Evolutionary conservation across 1,140 invertebrate genomes (phyloP).

Genomic region (Caenorhabditis inopinata): DNA sequence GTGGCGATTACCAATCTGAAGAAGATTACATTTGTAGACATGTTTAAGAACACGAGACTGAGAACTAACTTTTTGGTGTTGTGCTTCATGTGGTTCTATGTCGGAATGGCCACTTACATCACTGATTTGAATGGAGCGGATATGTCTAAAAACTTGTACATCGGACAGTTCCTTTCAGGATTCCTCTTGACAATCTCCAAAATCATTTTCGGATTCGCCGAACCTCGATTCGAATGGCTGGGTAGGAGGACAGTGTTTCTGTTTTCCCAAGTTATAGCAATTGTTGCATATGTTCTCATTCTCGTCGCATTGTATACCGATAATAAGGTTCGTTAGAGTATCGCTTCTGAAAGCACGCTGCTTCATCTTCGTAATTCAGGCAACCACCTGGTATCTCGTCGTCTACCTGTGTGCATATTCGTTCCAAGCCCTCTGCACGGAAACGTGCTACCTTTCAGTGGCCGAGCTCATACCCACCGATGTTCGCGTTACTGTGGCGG

Average conservation of each 20-base stretch:
- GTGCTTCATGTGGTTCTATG: slow-evolving; percentile 32
- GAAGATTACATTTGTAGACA: slow-evolving; percentile 14
- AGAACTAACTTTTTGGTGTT: slow-evolving; percentile 22
- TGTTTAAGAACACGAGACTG: not conserved
- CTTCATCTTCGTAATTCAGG: not conserved
- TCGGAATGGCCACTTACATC: slow-evolving; percentile 3
- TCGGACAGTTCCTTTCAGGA: slow-evolving; percentile 32
- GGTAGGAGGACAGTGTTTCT: not conserved
- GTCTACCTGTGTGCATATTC: slow-evolving; percentile 18
- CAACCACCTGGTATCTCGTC: not conserved
- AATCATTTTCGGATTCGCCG: slow-evolving; percentile 29
- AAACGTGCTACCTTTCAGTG: slow-evolving; percentile 15
- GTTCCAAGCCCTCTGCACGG: not conserved
- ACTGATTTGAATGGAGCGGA: slow-evolving; percentile 29
- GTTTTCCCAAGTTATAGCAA: not conserved
- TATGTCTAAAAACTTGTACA: slow-evolving; percentile 23
- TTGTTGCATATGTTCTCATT: not conserved
- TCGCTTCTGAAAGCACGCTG: not conserved
- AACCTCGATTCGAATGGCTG: slow-evolving; percentile 17
- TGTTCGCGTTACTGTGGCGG: slow-evolving; percentile 29
- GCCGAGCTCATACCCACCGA: slow-evolving; percentile 25
- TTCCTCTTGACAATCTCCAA: not conserved
- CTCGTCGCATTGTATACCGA: not conserved
- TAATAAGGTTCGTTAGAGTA: not conserved
- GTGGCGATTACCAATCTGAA: not conserved